Evolutionary conservation across 2,888 invertebrate species (phyloP).

Genomic region (Deilephila elpenor): DNA sequence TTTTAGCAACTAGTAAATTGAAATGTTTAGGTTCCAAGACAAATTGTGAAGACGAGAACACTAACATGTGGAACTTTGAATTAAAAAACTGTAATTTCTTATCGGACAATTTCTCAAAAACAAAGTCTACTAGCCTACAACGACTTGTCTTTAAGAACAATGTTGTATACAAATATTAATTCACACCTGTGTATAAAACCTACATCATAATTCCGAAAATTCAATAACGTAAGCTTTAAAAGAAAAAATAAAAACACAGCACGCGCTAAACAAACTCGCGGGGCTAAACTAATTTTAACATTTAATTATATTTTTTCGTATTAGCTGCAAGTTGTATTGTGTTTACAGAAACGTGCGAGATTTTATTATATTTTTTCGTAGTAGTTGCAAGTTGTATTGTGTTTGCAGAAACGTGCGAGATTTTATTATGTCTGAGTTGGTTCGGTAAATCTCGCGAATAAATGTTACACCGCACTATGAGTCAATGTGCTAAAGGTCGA

Average conservation of each 20-base stretch:
- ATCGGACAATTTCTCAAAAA: too few relatives aligned
- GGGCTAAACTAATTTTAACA: constrained; percentile 30
- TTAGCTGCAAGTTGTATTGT: constrained; percentile 3
- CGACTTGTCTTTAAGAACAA: too few relatives aligned
- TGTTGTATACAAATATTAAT: too few relatives aligned
- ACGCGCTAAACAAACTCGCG: constrained; percentile 12
- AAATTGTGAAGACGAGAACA: too few relatives aligned
- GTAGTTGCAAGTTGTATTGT: constrained; percentile 1
- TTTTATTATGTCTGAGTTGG: constrained; percentile 3
- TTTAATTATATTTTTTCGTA: constrained; percentile 26
- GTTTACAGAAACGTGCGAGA: constrained; percentile 10
- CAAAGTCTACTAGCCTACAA: too few relatives aligned
- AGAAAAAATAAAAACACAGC: not conserved
- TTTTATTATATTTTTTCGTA: constrained; percentile 1
- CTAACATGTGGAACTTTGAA: too few relatives aligned
- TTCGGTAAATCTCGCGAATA: not conserved
- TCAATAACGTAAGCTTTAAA: not conserved
- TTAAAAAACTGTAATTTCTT: too few relatives aligned
- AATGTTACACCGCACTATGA: not conserved
- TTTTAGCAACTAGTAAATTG: too few relatives aligned
- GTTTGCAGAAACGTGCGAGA: constrained; percentile 10
- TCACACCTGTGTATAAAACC: not conserved
- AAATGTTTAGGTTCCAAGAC: too few relatives aligned
- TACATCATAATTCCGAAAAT: not conserved
- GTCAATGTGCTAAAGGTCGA: constrained; percentile 15